phyloP scores from a whole-genome alignment of 1,140 invertebrate genomes.

The Ctenoplectra terminalis region DNA sequence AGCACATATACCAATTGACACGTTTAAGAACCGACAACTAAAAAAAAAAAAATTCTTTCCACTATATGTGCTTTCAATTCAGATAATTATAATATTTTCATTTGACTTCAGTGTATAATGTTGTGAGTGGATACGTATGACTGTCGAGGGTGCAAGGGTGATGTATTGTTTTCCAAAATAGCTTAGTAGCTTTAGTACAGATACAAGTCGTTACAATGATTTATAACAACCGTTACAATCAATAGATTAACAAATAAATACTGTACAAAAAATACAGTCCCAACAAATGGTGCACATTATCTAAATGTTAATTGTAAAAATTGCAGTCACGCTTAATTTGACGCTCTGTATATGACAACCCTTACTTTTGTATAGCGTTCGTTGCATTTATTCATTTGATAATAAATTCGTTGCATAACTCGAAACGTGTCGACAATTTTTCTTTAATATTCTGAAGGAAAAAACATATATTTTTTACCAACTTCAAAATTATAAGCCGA shows the following conservation, averaged over 20 bases:
- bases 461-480: not conserved
- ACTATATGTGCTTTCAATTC: conserved; percentile 52
- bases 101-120: conserved; percentile 40
- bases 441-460: not conserved
- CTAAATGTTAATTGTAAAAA: conserved; percentile 30
- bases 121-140: conserved; percentile 40
- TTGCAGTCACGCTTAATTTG: conserved; percentile 44
- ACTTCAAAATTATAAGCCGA: no score
- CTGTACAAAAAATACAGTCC: conserved; percentile 34
- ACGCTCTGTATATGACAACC: conserved; percentile 19
- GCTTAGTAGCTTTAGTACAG: conserved; percentile 58
- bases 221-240: conserved; percentile 56
- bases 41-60: not conserved
- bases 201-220: conserved; percentile 61
- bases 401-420: conserved; percentile 43
- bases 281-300: conserved; percentile 6
- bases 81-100: conserved; percentile 43
- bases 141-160: conserved; percentile 35
- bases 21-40: not conserved
- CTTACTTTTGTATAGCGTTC: conserved; percentile 41
- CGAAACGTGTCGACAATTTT: not conserved
- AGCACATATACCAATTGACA: conserved; percentile 37
- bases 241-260: conserved; percentile 44
- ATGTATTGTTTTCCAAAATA: conserved; percentile 57
- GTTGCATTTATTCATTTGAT: conserved; percentile 50